These are phyloP conservation scores for Malurus alboscapulatus DNA, from an alignment of 2,113 vertebrate species.

Conservation along the genomic window DNA sequence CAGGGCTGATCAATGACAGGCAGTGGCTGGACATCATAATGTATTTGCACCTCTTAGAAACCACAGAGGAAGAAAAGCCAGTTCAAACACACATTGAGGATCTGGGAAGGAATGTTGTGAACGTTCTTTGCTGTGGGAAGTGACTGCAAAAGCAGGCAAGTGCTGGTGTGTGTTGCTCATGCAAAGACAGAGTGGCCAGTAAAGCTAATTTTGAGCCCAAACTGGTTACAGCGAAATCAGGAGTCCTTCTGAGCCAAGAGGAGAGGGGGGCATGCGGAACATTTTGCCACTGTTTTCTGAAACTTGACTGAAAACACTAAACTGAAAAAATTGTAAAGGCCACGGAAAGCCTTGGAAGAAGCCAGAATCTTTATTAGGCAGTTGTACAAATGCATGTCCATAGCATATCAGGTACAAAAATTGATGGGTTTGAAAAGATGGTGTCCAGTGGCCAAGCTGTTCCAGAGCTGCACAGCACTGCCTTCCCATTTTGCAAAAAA, in stretches of 20 bases:
- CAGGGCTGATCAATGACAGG: constrained; percentile 22
- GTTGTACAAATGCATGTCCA: background rate
- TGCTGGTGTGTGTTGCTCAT: background rate
- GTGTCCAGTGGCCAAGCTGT: background rate
- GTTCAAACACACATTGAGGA: background rate
- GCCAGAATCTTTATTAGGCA: background rate
- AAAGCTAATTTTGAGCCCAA: background rate
- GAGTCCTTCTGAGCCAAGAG: background rate
- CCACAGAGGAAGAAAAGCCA: background rate
- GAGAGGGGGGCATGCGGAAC: background rate
- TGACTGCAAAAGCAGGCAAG: background rate
- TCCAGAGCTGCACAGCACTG: background rate
- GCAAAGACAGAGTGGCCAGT: background rate
- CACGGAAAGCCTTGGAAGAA: background rate
- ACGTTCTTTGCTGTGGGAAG: background rate
- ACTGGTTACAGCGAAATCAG: background rate
- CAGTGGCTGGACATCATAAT: background rate
- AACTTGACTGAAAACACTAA: background rate
- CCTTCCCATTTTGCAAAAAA: background rate
- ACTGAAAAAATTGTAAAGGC: background rate
- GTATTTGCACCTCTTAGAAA: background rate
- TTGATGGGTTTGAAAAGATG: background rate
- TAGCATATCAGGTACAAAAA: background rate
- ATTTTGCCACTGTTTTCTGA: background rate
- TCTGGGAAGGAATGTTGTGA: background rate